Percentiles rank a stretch among this genome's conserved stretches.
These are phyloP conservation scores for Himalopsyche japonica DNA, from an alignment of 2,888 invertebrate genomes.

Conservation along the genomic window DNA sequence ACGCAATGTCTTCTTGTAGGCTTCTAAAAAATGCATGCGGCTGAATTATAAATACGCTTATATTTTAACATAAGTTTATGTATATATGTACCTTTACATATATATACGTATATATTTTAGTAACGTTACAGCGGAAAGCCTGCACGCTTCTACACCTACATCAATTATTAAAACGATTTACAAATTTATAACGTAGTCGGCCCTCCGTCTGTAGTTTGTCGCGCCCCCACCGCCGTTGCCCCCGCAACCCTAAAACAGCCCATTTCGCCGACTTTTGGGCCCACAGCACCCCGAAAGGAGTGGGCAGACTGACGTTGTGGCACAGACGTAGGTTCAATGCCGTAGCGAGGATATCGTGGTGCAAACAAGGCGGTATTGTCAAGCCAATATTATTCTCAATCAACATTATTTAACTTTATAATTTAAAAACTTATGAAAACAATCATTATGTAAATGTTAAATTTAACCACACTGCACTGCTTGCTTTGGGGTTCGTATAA, in stretches of 20 bases:
- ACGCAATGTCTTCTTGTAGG: not conserved
- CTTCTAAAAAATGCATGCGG: conserved; percentile 25
- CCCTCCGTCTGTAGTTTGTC: conserved; percentile 25
- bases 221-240: not conserved
- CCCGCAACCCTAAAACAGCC: not conserved
- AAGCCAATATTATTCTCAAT: too few species aligned
- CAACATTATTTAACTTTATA: too few species aligned
- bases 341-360: not conserved
- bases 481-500: too few species aligned
- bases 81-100: conserved; percentile 6
- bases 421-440: too few species aligned
- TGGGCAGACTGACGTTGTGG: not conserved
- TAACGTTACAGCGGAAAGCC: conserved; percentile 20
- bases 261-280: not conserved
- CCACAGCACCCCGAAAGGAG: not conserved
- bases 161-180: conserved; percentile 34
- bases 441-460: too few species aligned
- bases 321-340: not conserved
- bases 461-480: too few species aligned
- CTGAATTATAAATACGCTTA: conserved; percentile 28
- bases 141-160: conserved; percentile 21
- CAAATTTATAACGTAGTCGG: conserved; percentile 28
- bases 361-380: not conserved
- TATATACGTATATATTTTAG: conserved; percentile 21
- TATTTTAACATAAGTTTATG: conserved; percentile 32